phyloP scores from a whole-genome alignment of 2,113 vertebrate species.

The Tenrec ecaudatus region DNA sequence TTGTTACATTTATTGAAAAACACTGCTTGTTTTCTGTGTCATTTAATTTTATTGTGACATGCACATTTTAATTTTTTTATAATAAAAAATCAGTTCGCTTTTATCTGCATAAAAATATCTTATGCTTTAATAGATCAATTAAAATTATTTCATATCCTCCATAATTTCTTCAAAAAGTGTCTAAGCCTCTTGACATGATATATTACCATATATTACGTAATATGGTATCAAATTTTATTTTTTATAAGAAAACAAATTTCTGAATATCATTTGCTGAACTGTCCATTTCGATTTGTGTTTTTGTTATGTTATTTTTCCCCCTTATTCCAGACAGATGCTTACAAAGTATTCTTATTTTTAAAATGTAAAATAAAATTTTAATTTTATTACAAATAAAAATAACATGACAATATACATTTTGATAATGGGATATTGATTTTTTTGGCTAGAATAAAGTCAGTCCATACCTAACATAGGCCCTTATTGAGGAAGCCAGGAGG shows the following conservation, averaged over 20 bases:
- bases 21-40: not conserved
- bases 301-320: not conserved
- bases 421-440: not conserved
- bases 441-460: not conserved
- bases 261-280: not conserved
- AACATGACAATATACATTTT: not conserved
- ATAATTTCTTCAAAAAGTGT: not conserved
- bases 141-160: not conserved
- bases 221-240: not conserved
- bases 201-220: not conserved
- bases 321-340: not conserved
- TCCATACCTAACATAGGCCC: not conserved
- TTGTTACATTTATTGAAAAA: not conserved
- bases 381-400: not conserved
- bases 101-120: not conserved
- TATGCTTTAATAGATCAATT: not conserved
- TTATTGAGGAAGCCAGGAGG: not conserved
- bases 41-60: conserved; percentile 2
- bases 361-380: not conserved
- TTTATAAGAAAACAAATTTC: not conserved
- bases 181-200: not conserved
- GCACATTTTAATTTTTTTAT: not conserved
- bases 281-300: not conserved
- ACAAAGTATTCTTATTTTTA: not conserved
- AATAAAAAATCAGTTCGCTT: not conserved